Base-by-base conservation (phyloP, 92 coral and sea anemone species). In the Actinernus sp. region DNA sequence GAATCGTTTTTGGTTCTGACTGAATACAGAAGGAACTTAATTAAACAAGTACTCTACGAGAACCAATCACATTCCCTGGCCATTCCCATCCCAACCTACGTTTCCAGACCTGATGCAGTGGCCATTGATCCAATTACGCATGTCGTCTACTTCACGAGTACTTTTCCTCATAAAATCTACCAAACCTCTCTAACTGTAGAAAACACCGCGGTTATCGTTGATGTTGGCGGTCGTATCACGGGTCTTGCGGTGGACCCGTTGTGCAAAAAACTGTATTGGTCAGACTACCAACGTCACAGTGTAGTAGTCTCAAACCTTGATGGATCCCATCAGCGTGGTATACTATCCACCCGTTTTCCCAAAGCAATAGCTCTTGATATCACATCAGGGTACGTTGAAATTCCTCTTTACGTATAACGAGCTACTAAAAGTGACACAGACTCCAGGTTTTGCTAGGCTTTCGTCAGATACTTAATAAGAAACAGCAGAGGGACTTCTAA, bases 181-280 rank as follows among this genome's bases (percentile, higher is more conserved):
- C 10, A 17, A 6, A 18, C 22, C 18, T 6, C 8, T 4, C 52
- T 45, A 5, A 5, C 17, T 8, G 22, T 5, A 17, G 21, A 18
- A 4, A 7, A 7, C 4, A 23, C 10, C 19, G 52, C 4, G 52
- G 10, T 45, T 6, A 45, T 56, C 12, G 14, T 70, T 0, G 33
- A 0, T 4, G 24, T 24, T 1, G 1, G 13, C 13, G 28, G 53
- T 7, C 16, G 39, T 14, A 54, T 70, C 13, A 41, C 41, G 19
- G 56, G 54, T 7, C 0, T 70, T 11, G 56, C 56, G 6, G 52
- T 70, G 17, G 78, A 70, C 31, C 62, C 58, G 39, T 31, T 45
- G 12, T 70, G 65, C 23, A 43, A 31, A 11, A 70, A 70, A 47
- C 60, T 70, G 6, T 70, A 70, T 54, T 70, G 65, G 78, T 40